Evolutionary conservation across 2,797 vertebrate genomes (phyloP).

Genomic region (Neostethus bicornis): DNA sequence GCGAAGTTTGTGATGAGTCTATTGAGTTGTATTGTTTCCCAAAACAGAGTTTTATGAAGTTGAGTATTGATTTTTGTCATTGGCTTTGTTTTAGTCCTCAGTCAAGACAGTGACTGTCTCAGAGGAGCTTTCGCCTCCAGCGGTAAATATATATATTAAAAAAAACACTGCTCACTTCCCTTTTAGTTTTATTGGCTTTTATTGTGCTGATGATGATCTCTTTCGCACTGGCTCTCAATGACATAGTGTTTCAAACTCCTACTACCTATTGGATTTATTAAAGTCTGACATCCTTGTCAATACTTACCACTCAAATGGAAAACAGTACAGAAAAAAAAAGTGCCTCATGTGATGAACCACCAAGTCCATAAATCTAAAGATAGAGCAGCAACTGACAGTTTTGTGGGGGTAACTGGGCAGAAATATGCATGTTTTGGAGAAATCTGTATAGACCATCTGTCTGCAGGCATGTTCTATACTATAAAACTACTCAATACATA

Average conservation of each 20-base stretch:
- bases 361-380: slow-evolving; percentile 68
- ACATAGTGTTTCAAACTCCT: slow-evolving; percentile 43
- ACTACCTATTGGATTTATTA: slow-evolving; percentile 53
- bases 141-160: slow-evolving; percentile 58
- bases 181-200: slow-evolving; percentile 23
- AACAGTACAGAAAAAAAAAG: slow-evolving; percentile 1
- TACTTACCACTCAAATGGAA: slow-evolving; percentile 43
- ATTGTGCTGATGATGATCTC: slow-evolving; percentile 41
- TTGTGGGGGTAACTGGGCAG: slow-evolving; percentile 59
- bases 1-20: slow-evolving; percentile 44
- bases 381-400: slow-evolving; percentile 46
- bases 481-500: slow-evolving; percentile 56
- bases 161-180: slow-evolving; percentile 40
- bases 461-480: slow-evolving; percentile 30
- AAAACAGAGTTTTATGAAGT: slow-evolving; percentile 39
- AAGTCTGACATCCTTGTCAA: slow-evolving; percentile 62
- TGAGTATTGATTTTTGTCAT: slow-evolving; percentile 62
- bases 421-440: slow-evolving; percentile 43
- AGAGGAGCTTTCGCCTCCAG: slow-evolving; percentile 59
- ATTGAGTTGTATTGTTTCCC: slow-evolving; percentile 31
- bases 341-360: slow-evolving; percentile 45
- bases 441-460: slow-evolving; percentile 60
- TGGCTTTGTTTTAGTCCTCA: slow-evolving; percentile 59
- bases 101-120: slow-evolving; percentile 57
- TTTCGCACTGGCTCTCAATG: slow-evolving; percentile 25